A percentile compares a stretch with the other conserved stretches of the same genome.
phyloP scores from a whole-genome alignment of 1,140 invertebrate species.

The Manduca sexta region DNA sequence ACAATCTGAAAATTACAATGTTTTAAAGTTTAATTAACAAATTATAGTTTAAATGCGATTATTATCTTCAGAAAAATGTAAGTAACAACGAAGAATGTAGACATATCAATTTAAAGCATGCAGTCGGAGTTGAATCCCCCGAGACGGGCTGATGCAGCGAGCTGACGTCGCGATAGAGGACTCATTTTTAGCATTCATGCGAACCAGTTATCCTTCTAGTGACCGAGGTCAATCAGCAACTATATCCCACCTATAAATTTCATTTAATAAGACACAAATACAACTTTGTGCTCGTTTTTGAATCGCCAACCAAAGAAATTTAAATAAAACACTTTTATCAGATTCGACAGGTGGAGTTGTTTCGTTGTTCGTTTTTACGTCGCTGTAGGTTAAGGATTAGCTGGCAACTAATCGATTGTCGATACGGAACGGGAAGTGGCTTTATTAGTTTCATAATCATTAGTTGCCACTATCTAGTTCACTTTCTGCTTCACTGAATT shows the following conservation, averaged over 20 bases:
- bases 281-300: conserved; percentile 60
- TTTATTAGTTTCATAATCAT: conserved; percentile 2
- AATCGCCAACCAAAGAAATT: conserved; percentile 62
- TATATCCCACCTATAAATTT: conserved; percentile 69
- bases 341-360: conserved; percentile 66
- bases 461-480: not conserved
- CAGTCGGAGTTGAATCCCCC: not conserved
- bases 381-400: conserved; percentile 70
- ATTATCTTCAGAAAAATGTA: no score
- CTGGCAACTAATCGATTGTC: conserved; percentile 53
- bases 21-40: no score
- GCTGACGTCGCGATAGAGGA: conserved; percentile 2
- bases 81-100: no score
- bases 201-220: conserved; percentile 50
- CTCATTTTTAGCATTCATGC: conserved; percentile 49
- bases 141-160: not conserved
- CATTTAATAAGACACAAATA: conserved; percentile 73
- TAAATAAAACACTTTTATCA: conserved; percentile 72
- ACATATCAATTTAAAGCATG: not conserved
- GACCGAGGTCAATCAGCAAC: conserved; percentile 67
- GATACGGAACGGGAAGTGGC: conserved; percentile 45
- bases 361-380: conserved; percentile 51
- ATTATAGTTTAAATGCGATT: no score
- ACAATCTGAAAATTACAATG: no score
- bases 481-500: not conserved